These are phyloP conservation scores for Ramphastos sulfuratus DNA, from an alignment of 2,113 vertebrate genomes.

Conservation along the genomic window DNA sequence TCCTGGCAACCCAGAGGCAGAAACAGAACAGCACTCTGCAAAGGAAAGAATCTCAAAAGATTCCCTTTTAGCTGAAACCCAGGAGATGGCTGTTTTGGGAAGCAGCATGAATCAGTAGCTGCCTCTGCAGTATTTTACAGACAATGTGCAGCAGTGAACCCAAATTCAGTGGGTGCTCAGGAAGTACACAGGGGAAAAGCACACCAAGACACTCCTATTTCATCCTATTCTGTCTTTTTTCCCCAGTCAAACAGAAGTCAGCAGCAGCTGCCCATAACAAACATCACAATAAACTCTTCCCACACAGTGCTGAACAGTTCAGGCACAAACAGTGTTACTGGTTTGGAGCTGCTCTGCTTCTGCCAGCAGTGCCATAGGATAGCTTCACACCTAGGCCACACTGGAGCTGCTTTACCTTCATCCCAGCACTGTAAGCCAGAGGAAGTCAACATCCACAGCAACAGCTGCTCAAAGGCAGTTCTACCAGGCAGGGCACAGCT, in stretches of 20 bases:
- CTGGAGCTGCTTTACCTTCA: not conserved
- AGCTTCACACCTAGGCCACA: not conserved
- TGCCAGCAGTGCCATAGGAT: fast-evolving
- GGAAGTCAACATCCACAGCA: not conserved
- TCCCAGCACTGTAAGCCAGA: not conserved
- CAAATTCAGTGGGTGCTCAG: not conserved
- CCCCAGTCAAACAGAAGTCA: not conserved
- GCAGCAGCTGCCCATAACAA: not conserved
- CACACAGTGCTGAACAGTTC: not conserved
- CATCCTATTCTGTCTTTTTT: not conserved
- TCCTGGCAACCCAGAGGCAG: not conserved
- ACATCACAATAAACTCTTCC: not conserved
- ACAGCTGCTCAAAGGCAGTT: not conserved
- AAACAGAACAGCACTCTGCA: not conserved
- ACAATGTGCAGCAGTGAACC: not conserved
- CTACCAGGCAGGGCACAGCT: not conserved
- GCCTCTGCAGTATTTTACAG: not conserved
- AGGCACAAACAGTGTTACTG: not conserved
- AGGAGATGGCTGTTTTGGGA: not conserved
- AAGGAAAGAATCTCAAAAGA: not conserved
- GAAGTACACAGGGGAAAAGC: not conserved
- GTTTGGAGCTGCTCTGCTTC: not conserved
- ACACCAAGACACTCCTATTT: not conserved
- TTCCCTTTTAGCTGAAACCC: not conserved
- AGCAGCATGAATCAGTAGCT: not conserved